A percentile compares a stretch with the other conserved stretches of the same genome.
phyloP scores from a whole-genome alignment of 1,140 invertebrate genomes.

The Philotrypesis tridentata region DNA sequence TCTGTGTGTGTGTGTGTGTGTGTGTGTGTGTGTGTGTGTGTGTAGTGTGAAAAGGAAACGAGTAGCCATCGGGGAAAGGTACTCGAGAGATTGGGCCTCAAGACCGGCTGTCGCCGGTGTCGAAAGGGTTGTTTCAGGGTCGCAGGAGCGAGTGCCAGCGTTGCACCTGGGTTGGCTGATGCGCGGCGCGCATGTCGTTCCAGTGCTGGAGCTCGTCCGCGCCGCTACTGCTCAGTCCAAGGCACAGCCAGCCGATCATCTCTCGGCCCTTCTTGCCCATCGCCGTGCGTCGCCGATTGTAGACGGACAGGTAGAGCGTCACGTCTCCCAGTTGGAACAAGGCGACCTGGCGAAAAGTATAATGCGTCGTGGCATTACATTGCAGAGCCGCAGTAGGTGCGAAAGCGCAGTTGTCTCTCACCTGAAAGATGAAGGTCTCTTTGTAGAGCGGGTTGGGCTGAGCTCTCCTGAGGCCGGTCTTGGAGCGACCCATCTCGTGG shows the following conservation, averaged over 20 bases:
- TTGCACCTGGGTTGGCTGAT: conserved; percentile 67
- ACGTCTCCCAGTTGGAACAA: conserved; percentile 97
- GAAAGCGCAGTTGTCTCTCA: too few species aligned
- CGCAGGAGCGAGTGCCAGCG: conserved; percentile 71
- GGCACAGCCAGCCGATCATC: conserved; percentile 96
- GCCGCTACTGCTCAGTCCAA: conserved; percentile 92
- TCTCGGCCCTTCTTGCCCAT: conserved; percentile 91
- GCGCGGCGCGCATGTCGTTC: conserved; percentile 87
- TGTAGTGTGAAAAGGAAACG: conserved; percentile 53
- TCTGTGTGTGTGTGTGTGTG: neutral
- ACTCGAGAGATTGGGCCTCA: neutral
- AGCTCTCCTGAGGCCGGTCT: conserved; percentile 90
- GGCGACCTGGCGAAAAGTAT: conserved; percentile 80
- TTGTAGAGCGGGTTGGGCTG: conserved; percentile 97
- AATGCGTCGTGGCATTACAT: neutral
- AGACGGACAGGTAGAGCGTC: conserved; percentile 94
- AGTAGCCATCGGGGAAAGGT: neutral
- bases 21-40: neutral
- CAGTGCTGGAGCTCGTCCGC: conserved; percentile 95
- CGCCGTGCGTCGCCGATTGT: conserved; percentile 86
- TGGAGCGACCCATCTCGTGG: conserved; percentile 92
- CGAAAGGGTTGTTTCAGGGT: conserved; percentile 60
- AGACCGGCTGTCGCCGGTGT: neutral
- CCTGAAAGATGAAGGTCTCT: conserved; percentile 97
- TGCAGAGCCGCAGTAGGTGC: neutral